These are phyloP conservation scores for Hydropsyche betteni DNA, from an alignment of 2,888 invertebrate species.

Conservation along the genomic window DNA sequence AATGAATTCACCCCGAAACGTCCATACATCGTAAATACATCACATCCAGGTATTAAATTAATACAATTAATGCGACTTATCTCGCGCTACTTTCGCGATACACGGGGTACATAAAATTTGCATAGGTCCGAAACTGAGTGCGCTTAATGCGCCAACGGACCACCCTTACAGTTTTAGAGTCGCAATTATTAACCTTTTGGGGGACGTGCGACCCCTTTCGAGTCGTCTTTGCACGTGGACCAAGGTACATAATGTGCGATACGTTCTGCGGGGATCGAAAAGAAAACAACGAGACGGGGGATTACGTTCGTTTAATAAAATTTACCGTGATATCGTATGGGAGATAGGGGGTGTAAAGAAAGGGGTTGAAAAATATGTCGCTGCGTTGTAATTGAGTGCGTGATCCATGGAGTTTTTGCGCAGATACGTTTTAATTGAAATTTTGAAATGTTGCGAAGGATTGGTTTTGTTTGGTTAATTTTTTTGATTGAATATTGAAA, in stretches of 20 bases:
- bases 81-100: constrained; percentile 26
- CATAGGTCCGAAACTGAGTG: constrained; percentile 45
- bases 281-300: constrained; percentile 49
- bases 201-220: constrained; percentile 38
- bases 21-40: constrained; percentile 21
- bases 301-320: constrained; percentile 52
- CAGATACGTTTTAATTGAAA: no score
- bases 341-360: constrained; percentile 40
- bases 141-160: constrained; percentile 7
- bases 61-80: constrained; percentile 36
- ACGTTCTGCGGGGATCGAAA: constrained; percentile 40
- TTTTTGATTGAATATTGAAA: no score
- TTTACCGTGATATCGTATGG: constrained; percentile 45
- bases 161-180: constrained; percentile 30
- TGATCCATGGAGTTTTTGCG: not conserved
- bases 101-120: constrained; percentile 46
- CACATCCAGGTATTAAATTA: constrained; percentile 33
- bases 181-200: constrained; percentile 36
- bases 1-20: no score
- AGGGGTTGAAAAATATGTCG: constrained; percentile 40
- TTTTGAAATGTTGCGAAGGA: no score
- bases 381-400: constrained; percentile 5
- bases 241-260: not conserved
- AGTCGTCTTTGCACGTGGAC: constrained; percentile 48
- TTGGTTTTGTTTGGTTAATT: no score